These are phyloP conservation scores for Columba janthina DNA, from an alignment of 2,113 vertebrate species.

Conservation along the genomic window DNA sequence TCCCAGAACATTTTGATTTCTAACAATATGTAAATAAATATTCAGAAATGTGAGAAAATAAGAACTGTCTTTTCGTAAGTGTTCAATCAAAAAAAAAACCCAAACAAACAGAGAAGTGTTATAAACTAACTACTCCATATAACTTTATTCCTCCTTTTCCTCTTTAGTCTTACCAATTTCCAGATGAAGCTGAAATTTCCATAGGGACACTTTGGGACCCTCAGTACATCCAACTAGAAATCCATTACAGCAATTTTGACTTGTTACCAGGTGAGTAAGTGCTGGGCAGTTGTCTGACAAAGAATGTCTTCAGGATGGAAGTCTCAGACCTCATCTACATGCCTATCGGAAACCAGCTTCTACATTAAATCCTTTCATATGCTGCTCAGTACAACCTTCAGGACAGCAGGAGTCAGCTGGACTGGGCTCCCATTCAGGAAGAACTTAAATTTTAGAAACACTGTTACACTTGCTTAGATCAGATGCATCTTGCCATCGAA, in stretches of 20 bases:
- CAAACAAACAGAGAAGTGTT: background rate
- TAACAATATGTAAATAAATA: background rate
- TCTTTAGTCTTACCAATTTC: conserved; percentile 62
- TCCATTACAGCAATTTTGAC: conserved; percentile 84
- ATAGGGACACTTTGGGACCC: conserved; percentile 70
- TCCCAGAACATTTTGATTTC: background rate
- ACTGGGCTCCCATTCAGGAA: background rate
- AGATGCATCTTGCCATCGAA: accelerated
- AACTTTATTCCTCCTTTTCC: background rate
- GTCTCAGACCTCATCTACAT: background rate
- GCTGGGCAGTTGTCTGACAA: background rate
- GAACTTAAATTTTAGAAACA: background rate
- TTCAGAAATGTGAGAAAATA: background rate
- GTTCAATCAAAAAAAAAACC: background rate
- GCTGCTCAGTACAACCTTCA: background rate
- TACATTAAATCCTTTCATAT: background rate
- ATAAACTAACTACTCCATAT: background rate
- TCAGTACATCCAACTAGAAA: conserved; percentile 76
- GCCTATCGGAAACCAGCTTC: background rate
- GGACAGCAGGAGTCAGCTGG: background rate
- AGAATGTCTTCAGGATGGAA: background rate
- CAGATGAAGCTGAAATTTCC: conserved; percentile 73
- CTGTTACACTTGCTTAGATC: background rate
- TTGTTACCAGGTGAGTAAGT: conserved; percentile 62
- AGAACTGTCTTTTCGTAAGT: background rate